Evolutionary conservation across 2,797 vertebrate species (phyloP), one percentile per base, ranked within the genome.

Genomic region (Tenualosa ilisha): DNA sequence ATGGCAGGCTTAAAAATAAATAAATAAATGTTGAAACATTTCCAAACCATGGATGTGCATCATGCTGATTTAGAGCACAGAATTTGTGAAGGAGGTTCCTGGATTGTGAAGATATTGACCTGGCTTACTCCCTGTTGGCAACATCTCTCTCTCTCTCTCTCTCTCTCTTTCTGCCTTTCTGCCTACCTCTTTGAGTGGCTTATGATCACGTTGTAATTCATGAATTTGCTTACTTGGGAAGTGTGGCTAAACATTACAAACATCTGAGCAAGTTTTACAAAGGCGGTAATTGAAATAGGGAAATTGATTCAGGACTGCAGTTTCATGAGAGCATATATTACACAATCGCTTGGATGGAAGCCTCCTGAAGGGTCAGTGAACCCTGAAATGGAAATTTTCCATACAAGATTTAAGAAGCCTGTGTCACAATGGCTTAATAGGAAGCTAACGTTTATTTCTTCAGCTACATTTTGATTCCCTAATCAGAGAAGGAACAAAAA

Each of bases 361-460:
- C 88, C 89, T 92, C 88, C 79, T 43, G 85, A 92, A 92, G 89
- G 93, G 92, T 92, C 89, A 89, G 89, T 89, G 91, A 92, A 93
- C 91, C 94, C 93, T 95, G 94, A 94, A 95, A 96, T 95, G 91
- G 93, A 92, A 93, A 94, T 95, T 94, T 90, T 92, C 89, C 89
- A 72, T 89, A 89, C 86, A 93, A 93, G 92, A 92, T 91, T 93
- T 90, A 87, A 91, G 91, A 92, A 88, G 84, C 89, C 90, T 82
- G 79, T 90, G 90, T 86, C 59, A 91, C 91, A 91, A 88, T 85
- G 90, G 88, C 88, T 86, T 84, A 90, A 87, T 51, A n/a, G 86
- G 82, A 17, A 46, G 72, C 9, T 79, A 79, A 79, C 72, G 46
- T 79, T 79, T 79, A 79, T 40, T 79, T 46, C 40, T 17, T 12